A percentile compares a stretch with the other conserved stretches of the same genome.
phyloP scores from a whole-genome alignment of 1,140 invertebrate genomes.

The Nasonia vitripennis region DNA sequence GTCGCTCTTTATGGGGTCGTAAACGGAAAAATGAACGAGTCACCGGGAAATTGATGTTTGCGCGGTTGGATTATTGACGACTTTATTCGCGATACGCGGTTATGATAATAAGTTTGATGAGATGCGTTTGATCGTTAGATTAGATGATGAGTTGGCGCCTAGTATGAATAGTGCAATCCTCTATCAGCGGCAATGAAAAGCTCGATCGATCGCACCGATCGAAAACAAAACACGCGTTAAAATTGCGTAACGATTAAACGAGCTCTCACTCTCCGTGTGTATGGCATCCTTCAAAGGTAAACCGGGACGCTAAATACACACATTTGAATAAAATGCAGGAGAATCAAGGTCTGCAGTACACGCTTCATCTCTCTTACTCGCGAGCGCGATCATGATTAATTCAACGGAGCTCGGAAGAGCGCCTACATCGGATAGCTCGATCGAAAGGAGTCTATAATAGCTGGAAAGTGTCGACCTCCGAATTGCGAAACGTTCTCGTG shows the following conservation, averaged over 20 bases:
- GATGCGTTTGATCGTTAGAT: background rate
- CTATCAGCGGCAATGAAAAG: too few relatives aligned
- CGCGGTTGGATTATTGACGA: background rate
- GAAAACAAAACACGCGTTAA: background rate
- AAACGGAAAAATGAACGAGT: background rate
- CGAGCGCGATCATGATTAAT: slow-evolving; percentile 30
- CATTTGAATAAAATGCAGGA: slow-evolving; percentile 23
- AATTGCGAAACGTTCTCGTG: slow-evolving; percentile 37
- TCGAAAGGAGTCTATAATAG: background rate
- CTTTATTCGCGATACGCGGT: background rate
- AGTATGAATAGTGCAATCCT: too few relatives aligned
- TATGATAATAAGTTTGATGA: background rate
- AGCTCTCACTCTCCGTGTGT: background rate
- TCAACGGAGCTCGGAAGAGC: slow-evolving; percentile 19
- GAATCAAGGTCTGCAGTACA: slow-evolving; percentile 28
- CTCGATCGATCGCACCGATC: too few relatives aligned
- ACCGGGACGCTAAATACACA: background rate
- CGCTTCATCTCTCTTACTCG: background rate
- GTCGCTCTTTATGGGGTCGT: background rate
- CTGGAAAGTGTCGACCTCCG: slow-evolving; percentile 32
- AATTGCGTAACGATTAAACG: background rate
- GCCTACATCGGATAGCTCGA: background rate
- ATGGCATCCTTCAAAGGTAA: slow-evolving; percentile 25
- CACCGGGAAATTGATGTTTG: too few relatives aligned
- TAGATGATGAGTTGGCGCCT: too few relatives aligned